A percentile compares a stretch with the other conserved stretches of the same genome.
Evolutionary conservation across 2,797 vertebrate genomes (phyloP).

Genomic region (Acestrorhynchus altus): DNA sequence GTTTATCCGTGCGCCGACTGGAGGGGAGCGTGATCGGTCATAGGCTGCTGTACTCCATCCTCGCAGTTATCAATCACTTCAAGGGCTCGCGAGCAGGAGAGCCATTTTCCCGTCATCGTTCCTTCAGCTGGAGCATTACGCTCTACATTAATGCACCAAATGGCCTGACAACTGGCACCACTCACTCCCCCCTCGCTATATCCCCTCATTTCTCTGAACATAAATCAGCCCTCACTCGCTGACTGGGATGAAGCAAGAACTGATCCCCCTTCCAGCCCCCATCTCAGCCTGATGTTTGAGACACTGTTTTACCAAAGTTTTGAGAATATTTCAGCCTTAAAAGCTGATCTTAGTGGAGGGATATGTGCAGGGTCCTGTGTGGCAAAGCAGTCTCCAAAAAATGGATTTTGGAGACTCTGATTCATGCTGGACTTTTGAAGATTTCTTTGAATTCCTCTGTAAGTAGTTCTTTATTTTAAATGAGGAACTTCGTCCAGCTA

Average conservation of each 20-base stretch:
- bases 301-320: background rate
- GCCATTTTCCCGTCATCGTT: slow-evolving; percentile 73
- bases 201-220: slow-evolving; percentile 52
- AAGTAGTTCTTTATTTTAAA: no score
- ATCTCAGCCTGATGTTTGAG: background rate
- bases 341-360: no score
- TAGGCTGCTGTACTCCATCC: slow-evolving; percentile 60
- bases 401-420: no score
- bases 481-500: no score
- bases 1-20: slow-evolving; percentile 68
- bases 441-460: no score
- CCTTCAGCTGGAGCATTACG: slow-evolving; percentile 71
- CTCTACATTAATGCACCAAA: slow-evolving; percentile 73
- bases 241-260: slow-evolving; percentile 57
- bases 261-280: slow-evolving; percentile 54
- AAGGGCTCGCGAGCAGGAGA: slow-evolving; percentile 65
- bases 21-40: slow-evolving; percentile 54
- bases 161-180: slow-evolving; percentile 68
- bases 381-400: no score
- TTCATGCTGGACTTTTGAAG: no score
- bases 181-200: slow-evolving; percentile 47
- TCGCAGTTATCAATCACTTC: slow-evolving; percentile 73
- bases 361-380: no score
- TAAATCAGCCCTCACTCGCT: slow-evolving; percentile 67
- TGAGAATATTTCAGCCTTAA: no score